These are phyloP conservation scores for Andrena bicolor DNA, from an alignment of 2,888 invertebrate genomes.

Conservation along the genomic window DNA sequence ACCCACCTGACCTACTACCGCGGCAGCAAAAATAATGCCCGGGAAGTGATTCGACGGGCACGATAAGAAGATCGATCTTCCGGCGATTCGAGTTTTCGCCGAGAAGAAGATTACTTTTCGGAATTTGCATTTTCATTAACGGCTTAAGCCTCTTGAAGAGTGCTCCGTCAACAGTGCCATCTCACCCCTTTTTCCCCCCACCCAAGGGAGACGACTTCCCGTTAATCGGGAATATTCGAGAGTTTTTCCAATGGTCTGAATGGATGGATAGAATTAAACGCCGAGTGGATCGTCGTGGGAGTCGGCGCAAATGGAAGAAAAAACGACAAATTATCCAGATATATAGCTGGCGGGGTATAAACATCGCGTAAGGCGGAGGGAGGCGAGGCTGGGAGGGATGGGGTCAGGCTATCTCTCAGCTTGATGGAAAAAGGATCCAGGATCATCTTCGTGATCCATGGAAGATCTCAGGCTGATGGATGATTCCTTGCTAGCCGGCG, in stretches of 20 bases:
- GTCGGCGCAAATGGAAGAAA: neutral
- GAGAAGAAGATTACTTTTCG: slow-evolving; percentile 40
- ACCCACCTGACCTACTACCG: slow-evolving; percentile 16
- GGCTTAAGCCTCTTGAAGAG: slow-evolving; percentile 56
- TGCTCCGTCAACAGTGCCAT: slow-evolving; percentile 51
- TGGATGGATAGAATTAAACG: slow-evolving; percentile 20
- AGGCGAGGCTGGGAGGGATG: neutral
- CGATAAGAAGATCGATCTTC: slow-evolving; percentile 49
- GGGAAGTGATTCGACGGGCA: neutral
- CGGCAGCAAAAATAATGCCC: neutral
- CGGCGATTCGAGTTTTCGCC: slow-evolving; percentile 30
- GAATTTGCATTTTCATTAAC: slow-evolving; percentile 72
- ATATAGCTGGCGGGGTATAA: neutral
- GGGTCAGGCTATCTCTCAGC: slow-evolving; percentile 1
- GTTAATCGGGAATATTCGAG: slow-evolving; percentile 39
- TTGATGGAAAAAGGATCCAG: slow-evolving; percentile 61
- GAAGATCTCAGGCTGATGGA: slow-evolving; percentile 51
- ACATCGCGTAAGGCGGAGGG: neutral
- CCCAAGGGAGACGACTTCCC: neutral
- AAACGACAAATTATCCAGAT: neutral
- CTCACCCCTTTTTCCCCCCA: slow-evolving; percentile 5
- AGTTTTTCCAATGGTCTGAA: neutral
- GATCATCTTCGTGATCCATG: slow-evolving; percentile 60
- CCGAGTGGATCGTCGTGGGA: neutral
- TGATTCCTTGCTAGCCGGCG: slow-evolving; percentile 27